These are phyloP conservation scores for Enteromius argenteus DNA, from an alignment of 2,797 vertebrate species.

Conservation along the genomic window DNA sequence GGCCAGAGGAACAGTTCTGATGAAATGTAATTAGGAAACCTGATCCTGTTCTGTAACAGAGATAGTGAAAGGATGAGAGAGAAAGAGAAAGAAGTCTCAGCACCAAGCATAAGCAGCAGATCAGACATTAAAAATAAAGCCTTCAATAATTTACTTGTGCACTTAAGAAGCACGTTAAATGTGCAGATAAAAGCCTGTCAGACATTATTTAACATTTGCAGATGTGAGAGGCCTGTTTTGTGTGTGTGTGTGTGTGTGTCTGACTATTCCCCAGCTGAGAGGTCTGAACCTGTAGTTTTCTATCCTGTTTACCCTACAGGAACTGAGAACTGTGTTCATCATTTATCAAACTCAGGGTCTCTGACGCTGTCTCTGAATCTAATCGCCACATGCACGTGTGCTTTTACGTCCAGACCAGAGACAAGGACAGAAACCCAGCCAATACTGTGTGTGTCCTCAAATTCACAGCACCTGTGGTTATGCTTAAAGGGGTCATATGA, in stretches of 20 bases:
- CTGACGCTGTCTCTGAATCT: conserved; percentile 35
- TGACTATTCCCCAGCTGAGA: conserved; percentile 44
- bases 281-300: conserved; percentile 53
- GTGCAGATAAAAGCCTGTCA: conserved; percentile 18
- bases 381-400: conserved; percentile 12
- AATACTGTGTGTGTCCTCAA: conserved; percentile 25
- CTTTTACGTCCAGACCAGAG: conserved; percentile 13
- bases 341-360: conserved; percentile 54
- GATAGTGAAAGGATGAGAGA: conserved; percentile 6
- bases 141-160: conserved; percentile 19
- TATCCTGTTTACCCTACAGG: conserved; percentile 63
- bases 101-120: neutral
- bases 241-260: conserved; percentile 22
- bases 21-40: conserved; percentile 48
- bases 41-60: conserved; percentile 19
- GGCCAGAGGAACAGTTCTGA: conserved; percentile 24
- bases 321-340: conserved; percentile 56
- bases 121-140: conserved; percentile 14
- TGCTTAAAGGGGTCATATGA: neutral
- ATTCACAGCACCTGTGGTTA: conserved; percentile 1
- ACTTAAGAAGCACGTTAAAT: conserved; percentile 28
- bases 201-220: conserved; percentile 35
- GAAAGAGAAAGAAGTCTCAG: conserved; percentile 39
- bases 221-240: conserved; percentile 27
- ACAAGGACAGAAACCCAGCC: conserved; percentile 21